Evolutionary conservation across 2,888 invertebrate genomes (phyloP).

Genomic region (Cryptocheilus praepositus): DNA sequence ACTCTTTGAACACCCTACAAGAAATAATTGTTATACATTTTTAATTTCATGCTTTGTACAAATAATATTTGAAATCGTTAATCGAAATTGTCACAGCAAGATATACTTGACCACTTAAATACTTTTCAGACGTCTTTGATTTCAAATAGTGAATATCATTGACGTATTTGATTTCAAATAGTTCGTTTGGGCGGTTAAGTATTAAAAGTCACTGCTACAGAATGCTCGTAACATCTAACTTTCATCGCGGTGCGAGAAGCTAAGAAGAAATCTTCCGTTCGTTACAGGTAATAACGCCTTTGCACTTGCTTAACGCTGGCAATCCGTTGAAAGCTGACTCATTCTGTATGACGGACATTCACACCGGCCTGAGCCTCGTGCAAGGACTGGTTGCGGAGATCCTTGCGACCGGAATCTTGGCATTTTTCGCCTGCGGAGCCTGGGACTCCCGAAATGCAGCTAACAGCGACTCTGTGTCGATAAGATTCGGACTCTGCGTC

Average conservation of each 20-base stretch:
- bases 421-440: constrained; percentile 81
- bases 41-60: too few species aligned
- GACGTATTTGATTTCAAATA: too few species aligned
- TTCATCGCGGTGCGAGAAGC: not conserved
- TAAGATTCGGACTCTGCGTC: constrained; percentile 82
- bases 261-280: not conserved
- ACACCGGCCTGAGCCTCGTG: constrained; percentile 46
- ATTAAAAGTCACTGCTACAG: not conserved
- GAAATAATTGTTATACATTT: too few species aligned
- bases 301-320: constrained; percentile 37
- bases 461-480: constrained; percentile 80
- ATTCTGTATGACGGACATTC: constrained; percentile 60
- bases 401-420: constrained; percentile 80
- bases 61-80: too few species aligned
- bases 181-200: too few species aligned
- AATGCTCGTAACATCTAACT: not conserved
- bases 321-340: not conserved
- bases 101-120: too few species aligned
- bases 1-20: too few species aligned
- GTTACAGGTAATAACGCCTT: constrained; percentile 68
- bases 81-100: too few species aligned
- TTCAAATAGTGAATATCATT: too few species aligned
- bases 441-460: constrained; percentile 84
- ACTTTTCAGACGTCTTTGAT: too few species aligned
- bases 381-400: constrained; percentile 81